These are phyloP conservation scores for Knipowitschia caucasica DNA, from an alignment of 2,797 vertebrate genomes.

Conservation along the genomic window DNA sequence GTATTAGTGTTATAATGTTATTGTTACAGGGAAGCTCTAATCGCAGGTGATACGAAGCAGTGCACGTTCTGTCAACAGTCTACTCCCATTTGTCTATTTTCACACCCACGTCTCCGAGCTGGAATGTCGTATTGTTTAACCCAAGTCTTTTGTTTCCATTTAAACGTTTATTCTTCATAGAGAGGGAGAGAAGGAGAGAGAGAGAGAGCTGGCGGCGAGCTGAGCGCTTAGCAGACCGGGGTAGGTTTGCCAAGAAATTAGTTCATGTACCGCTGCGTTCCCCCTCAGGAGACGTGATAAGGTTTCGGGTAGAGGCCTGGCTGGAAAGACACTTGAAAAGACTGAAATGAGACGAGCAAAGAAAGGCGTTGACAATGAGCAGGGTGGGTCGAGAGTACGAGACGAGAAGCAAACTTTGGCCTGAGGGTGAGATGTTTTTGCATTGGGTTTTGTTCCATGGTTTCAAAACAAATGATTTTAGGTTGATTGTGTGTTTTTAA, in stretches of 20 bases:
- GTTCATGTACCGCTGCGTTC: constrained; percentile 53
- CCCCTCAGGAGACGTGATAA: constrained; percentile 59
- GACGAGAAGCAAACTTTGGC: constrained; percentile 8
- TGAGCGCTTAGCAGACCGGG: constrained; percentile 28
- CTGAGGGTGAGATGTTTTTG: background rate
- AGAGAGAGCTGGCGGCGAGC: constrained; percentile 28
- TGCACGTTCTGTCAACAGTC: constrained; percentile 37
- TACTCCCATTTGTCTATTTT: constrained; percentile 22
- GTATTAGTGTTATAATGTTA: constrained; percentile 32
- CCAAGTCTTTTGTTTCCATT: constrained; percentile 22
- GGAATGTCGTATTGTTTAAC: constrained; percentile 28
- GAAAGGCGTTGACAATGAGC: constrained; percentile 3
- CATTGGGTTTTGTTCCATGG: background rate
- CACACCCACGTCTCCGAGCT: constrained; percentile 21
- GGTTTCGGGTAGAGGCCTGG: constrained; percentile 36
- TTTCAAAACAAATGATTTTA: background rate
- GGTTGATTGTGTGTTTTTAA: background rate
- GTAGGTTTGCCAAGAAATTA: constrained; percentile 57
- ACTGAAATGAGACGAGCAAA: constrained; percentile 14
- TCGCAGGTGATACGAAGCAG: constrained; percentile 27
- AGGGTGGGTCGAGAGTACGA: constrained; percentile 2
- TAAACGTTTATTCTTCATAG: constrained; percentile 20
- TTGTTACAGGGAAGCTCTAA: constrained; percentile 46
- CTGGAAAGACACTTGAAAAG: constrained; percentile 21
- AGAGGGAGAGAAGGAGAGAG: constrained; percentile 19